A percentile compares a stretch with the other conserved stretches of the same genome.
phyloP scores from a whole-genome alignment of 2,113 vertebrate genomes.

The Pseudopipra pipra region DNA sequence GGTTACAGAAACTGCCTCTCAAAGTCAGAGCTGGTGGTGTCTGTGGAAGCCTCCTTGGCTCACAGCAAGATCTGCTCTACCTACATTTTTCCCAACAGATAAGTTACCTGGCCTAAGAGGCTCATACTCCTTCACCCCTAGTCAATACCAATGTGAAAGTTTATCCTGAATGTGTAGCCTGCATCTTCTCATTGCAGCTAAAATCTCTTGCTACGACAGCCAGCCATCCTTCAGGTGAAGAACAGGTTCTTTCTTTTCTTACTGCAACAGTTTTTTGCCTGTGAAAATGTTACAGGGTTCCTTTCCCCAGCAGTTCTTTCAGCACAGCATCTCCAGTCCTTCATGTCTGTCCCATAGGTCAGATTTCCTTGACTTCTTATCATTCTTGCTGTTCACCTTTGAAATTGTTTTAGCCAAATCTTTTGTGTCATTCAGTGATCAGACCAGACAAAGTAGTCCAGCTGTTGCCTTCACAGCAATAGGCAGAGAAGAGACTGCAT shows the following conservation, averaged over 20 bases:
- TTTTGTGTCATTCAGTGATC: not conserved
- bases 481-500: not conserved
- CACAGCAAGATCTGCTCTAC: not conserved
- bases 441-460: not conserved
- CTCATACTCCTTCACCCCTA: not conserved
- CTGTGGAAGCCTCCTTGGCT: not conserved
- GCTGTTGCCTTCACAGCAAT: not conserved
- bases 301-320: not conserved
- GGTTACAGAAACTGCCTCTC: not conserved
- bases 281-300: not conserved
- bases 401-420: not conserved
- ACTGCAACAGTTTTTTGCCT: not conserved
- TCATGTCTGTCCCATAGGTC: not conserved
- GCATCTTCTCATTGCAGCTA: not conserved
- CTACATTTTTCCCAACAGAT: not conserved
- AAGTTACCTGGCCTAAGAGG: not conserved
- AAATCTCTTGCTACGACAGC: not conserved
- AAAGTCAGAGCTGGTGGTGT: not conserved
- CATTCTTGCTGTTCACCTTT: not conserved
- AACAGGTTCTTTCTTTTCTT: not conserved
- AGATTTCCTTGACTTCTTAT: not conserved
- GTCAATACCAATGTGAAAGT: not conserved
- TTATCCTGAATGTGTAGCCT: not conserved
- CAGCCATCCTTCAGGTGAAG: not conserved
- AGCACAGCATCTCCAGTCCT: not conserved